Evolutionary conservation across 2,797 vertebrate species (phyloP), one percentile per base, ranked within the genome.

Genomic region (Australoheros facetus): DNA sequence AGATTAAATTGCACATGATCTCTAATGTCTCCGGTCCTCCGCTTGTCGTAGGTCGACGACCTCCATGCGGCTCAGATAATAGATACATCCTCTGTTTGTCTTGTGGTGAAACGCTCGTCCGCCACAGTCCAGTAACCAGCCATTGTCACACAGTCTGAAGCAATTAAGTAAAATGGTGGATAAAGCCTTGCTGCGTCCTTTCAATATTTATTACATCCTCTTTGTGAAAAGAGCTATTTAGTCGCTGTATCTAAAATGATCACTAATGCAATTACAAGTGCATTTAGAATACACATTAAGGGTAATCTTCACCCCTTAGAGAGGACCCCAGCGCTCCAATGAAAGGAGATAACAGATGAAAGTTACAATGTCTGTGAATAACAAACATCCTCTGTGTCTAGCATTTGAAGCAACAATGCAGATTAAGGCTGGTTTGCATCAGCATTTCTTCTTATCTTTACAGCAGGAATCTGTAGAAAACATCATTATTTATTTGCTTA

Each of bases 1-100:
- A 98, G 97, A 98, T 98, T 98, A 98, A 99, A 99, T 97, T 98
- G 97, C 97, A 97, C 97, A 97, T 97, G 96, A 97, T 97, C 96
- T 96, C 95, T 96, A 96, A 96, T 96, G 97, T 97, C 95, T 96
- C 95, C 88, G 93, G 96, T 93, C 92, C 95, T 94, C 93, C 75
- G 84, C 94, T 96, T 96, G 97, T 96, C 96, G 95, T 93, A 97
- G 97, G 97, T 98, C 97, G 81, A 42, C 92, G 96, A 98, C 97
- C 97, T 96, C 94, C 93, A 78, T 79, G 95, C 92, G 85, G 91
- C 95, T 94, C 93, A 95, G 97, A 98, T 99, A 99, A 99, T 98
- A 97, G 97, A 97, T 97, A 99, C 97, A 98, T 96, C 93, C 95
- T 90, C 95, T 93, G 95, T 95, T 95, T 93, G 95, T 96, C 93